Evolutionary conservation across 2,888 invertebrate genomes (phyloP).

Genomic region (Taphrorychus bicolor): DNA sequence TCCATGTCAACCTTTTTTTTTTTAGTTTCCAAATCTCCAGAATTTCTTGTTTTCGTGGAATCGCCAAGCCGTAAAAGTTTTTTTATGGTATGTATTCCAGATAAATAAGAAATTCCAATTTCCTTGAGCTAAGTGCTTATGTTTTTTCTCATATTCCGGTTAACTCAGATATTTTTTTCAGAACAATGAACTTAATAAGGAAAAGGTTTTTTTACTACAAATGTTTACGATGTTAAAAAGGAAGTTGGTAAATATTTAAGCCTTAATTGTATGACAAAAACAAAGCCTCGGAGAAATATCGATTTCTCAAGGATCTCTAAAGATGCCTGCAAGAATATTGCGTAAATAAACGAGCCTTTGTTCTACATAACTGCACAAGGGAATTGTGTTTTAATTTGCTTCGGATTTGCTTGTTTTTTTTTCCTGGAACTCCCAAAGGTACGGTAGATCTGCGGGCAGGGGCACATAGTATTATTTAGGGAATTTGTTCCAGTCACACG

Average conservation of each 20-base stretch:
- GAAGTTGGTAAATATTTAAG: no score
- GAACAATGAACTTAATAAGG: no score
- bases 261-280: no score
- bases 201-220: no score
- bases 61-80: neutral
- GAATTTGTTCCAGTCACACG: conserved; percentile 17
- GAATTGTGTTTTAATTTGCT: neutral
- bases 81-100: neutral
- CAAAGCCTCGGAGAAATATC: no score
- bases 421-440: neutral
- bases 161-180: no score
- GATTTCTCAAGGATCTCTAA: no score
- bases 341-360: no score
- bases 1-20: neutral
- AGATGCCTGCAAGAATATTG: neutral
- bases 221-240: no score
- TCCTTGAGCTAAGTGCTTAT: neutral
- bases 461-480: conserved; percentile 11
- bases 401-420: neutral
- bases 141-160: no score
- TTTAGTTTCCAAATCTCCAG: neutral
- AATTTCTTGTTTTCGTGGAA: neutral
- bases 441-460: neutral
- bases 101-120: neutral
- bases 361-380: no score